A percentile compares a stretch with the other conserved stretches of the same genome.
Evolutionary conservation across 30 jellyfish, hydroid and myxozoan genomes (phyloP).

Genomic region (Hydractinia symbiolongicarpus): DNA sequence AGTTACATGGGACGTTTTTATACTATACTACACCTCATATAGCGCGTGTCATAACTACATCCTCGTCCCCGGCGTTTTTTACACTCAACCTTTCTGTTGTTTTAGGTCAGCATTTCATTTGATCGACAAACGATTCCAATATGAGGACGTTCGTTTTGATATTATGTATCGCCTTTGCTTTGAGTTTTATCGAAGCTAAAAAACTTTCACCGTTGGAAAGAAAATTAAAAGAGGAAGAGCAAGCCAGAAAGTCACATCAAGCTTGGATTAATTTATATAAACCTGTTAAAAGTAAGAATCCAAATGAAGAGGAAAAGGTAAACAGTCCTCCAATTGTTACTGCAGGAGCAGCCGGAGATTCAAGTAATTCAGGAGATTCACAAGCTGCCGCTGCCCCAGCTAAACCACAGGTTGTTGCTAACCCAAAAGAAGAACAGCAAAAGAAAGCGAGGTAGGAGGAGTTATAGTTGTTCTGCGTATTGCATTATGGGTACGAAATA

Average conservation of each 20-base stretch:
- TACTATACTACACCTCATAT: no score
- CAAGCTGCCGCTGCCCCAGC: slow-evolving; percentile 8
- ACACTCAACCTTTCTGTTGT: neutral
- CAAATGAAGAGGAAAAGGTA: slow-evolving; percentile 2
- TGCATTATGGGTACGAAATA: no score
- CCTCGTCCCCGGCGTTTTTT: neutral
- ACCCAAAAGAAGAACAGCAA: slow-evolving; percentile 44
- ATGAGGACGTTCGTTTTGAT: slow-evolving; percentile 60
- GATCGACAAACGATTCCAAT: slow-evolving; percentile 29
- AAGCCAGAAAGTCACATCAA: slow-evolving; percentile 35
- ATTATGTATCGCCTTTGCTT: slow-evolving; percentile 20
- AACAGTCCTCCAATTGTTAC: slow-evolving; percentile 21
- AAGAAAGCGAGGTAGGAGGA: slow-evolving; percentile 50
- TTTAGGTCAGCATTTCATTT: neutral
- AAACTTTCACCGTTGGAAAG: slow-evolving; percentile 41
- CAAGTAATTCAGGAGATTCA: slow-evolving; percentile 34
- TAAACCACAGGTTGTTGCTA: slow-evolving; percentile 4
- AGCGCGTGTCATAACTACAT: no score
- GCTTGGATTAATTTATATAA: slow-evolving; percentile 67
- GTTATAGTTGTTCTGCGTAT: neutral
- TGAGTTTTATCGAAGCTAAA: slow-evolving; percentile 42
- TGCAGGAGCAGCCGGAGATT: slow-evolving; percentile 42
- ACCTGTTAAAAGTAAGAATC: slow-evolving; percentile 15
- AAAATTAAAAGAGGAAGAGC: slow-evolving; percentile 46
- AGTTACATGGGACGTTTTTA: no score